Evolutionary conservation across 2,797 vertebrate species (phyloP).

Genomic region (Falco cherrug): DNA sequence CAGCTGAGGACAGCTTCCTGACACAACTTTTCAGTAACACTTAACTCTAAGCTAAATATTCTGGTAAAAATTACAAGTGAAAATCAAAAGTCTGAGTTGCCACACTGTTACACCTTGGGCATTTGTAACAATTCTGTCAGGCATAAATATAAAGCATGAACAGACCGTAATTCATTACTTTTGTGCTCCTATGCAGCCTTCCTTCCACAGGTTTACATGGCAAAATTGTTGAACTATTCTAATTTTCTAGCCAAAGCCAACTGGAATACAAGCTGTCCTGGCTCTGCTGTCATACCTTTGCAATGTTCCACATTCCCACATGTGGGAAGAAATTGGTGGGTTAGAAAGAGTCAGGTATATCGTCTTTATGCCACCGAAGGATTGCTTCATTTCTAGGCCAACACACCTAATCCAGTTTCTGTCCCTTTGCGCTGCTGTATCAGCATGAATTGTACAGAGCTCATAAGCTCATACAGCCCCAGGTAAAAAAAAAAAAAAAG

Average conservation of each 20-base stretch:
- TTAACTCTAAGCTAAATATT: not conserved
- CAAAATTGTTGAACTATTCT: not conserved
- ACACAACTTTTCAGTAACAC: not conserved
- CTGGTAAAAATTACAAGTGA: not conserved
- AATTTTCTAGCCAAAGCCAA: not conserved
- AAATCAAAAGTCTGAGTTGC: not conserved
- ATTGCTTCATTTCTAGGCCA: not conserved
- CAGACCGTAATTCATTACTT: not conserved
- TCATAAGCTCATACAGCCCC: not conserved
- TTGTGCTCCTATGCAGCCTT: not conserved
- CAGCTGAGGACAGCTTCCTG: not conserved
- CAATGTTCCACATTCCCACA: not conserved
- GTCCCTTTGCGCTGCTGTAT: not conserved
- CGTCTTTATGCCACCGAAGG: not conserved
- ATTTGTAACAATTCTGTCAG: not conserved
- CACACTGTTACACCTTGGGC: not conserved
- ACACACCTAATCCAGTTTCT: not conserved
- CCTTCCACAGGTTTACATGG: not conserved
- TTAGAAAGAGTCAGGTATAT: not conserved
- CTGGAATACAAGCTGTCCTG: not conserved
- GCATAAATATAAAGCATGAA: not conserved
- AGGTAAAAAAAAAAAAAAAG: not conserved
- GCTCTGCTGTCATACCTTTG: fast-evolving
- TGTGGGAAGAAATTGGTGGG: not conserved
- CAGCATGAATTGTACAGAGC: not conserved